phyloP scores from a whole-genome alignment of 2,888 invertebrate species.

The Fissipunctia ypsillon region DNA sequence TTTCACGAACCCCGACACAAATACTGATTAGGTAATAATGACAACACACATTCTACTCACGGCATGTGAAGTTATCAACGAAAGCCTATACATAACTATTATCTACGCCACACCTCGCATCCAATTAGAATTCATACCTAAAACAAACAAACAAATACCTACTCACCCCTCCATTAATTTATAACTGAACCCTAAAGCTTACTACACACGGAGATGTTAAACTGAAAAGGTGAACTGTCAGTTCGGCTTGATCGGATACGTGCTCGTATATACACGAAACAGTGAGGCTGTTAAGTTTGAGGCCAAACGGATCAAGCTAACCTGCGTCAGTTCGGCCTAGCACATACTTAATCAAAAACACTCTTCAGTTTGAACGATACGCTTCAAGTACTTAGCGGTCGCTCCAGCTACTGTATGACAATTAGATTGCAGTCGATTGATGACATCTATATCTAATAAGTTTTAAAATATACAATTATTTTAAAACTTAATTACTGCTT shows the following conservation, averaged over 20 bases:
- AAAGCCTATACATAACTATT: constrained; percentile 17
- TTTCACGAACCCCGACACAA: neutral
- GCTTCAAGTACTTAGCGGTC: neutral
- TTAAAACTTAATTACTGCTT: too few species aligned
- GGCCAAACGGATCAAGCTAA: neutral
- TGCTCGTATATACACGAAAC: neutral
- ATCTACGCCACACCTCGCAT: constrained; percentile 19
- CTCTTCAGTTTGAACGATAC: neutral
- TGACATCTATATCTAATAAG: too few species aligned
- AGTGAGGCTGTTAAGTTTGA: neutral
- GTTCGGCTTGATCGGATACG: neutral
- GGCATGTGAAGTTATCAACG: constrained; percentile 32
- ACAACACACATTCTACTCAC: constrained; percentile 3
- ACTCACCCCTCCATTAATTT: constrained; percentile 44
- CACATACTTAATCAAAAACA: neutral
- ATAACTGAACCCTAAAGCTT: constrained; percentile 19
- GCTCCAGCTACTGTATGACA: neutral
- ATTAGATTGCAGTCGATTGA: too few species aligned
- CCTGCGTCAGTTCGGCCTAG: neutral
- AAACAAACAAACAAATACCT: constrained; percentile 48
- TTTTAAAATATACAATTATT: too few species aligned
- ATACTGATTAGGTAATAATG: constrained; percentile 8
- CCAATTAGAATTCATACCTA: constrained; percentile 43
- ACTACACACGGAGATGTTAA: neutral
- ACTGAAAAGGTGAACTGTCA: neutral